Base-by-base conservation (phyloP, 1,140 invertebrate species). In the fruit fly (Drosophila melanogaster) region DNA sequence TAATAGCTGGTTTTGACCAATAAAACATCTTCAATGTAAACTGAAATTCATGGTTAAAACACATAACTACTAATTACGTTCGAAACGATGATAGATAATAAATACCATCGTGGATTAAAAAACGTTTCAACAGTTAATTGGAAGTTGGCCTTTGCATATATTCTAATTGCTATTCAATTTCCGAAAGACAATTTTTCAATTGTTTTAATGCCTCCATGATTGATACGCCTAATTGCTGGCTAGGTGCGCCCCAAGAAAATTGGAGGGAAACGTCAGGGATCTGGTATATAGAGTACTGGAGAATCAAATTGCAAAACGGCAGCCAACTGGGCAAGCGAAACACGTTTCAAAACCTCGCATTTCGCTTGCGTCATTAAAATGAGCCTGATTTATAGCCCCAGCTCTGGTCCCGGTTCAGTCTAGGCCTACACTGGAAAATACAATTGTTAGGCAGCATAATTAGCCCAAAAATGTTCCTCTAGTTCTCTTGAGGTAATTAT, bases 321-420 rank as follows among this genome's bases (percentile, higher is more conserved):
- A 70, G 76, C 72, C 58, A 67, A 66, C 55, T 78, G 79, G 74
- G 53, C 57, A 70, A 70, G 80, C 70, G 77, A 76, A 89, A 89
- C 84, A 89, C 80, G 84, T 89, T 89, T 89, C 57, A 66, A 89
- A 75, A 70, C 66, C 86, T 89, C 59, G 73, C 84, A 89, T 79
- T 89, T 89, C 77, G 79, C 72, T 80, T 70, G 84, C 84, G 84
- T 89, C 84, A 89, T 89, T 89, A 89, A 89, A 89, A 89, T 89
- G 84, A 83, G 84, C 79, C 84, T 89, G 84, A 89, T 89, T 89
- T 89, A 89, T 89, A 66, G 67, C 57, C 72, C 24, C 64, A 74
- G 72, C 53, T 54, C 19, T 89, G 65, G 64, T 58, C 75, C 24
- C 64, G 78, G 72, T 62, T 54, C 12, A 30, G 61, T 30, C 15